These are phyloP conservation scores for Anabas testudineus DNA, from an alignment of 2,797 vertebrate genomes.

Conservation along the genomic window DNA sequence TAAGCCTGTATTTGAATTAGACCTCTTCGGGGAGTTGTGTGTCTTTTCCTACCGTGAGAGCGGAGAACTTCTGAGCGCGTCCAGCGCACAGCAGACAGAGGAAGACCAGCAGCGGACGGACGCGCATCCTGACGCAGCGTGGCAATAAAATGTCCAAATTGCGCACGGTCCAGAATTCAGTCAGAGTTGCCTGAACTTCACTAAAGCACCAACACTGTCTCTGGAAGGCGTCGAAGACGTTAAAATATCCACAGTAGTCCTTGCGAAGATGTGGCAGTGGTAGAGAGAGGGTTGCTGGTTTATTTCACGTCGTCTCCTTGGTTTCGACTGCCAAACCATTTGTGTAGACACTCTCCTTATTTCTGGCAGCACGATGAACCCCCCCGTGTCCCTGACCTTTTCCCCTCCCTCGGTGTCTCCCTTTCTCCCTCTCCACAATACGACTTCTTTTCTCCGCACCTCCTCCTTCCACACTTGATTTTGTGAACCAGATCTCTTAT, in stretches of 20 bases:
- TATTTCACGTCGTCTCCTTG: slow-evolving; percentile 64
- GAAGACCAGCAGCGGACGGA: slow-evolving; percentile 77
- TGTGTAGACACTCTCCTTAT: slow-evolving; percentile 76
- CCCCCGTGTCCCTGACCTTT: slow-evolving; percentile 77
- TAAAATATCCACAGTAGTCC: slow-evolving; percentile 54
- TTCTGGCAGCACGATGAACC: slow-evolving; percentile 75
- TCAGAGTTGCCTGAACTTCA: slow-evolving; percentile 25
- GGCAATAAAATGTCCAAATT: slow-evolving; percentile 72
- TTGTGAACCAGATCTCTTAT: slow-evolving; percentile 80
- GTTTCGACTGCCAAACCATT: slow-evolving; percentile 71
- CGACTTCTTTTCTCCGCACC: slow-evolving; percentile 72
- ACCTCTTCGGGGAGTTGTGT: neutral
- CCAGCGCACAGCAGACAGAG: slow-evolving; percentile 82
- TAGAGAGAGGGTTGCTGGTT: slow-evolving; percentile 43
- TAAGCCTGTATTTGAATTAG: neutral
- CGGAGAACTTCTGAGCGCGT: slow-evolving; percentile 87
- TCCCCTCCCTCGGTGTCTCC: slow-evolving; percentile 74
- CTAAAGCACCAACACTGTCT: slow-evolving; percentile 14
- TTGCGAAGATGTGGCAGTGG: slow-evolving; percentile 24
- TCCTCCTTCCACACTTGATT: slow-evolving; percentile 75
- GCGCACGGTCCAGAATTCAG: slow-evolving; percentile 71
- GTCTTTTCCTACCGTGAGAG: slow-evolving; percentile 85
- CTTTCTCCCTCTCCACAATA: slow-evolving; percentile 64
- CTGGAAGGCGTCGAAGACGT: slow-evolving; percentile 8
- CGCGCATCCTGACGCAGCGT: slow-evolving; percentile 84